Conservation (phyloP, 2,113 vertebrate genomes). For the Cyanoderma ruficeps region DNA sequence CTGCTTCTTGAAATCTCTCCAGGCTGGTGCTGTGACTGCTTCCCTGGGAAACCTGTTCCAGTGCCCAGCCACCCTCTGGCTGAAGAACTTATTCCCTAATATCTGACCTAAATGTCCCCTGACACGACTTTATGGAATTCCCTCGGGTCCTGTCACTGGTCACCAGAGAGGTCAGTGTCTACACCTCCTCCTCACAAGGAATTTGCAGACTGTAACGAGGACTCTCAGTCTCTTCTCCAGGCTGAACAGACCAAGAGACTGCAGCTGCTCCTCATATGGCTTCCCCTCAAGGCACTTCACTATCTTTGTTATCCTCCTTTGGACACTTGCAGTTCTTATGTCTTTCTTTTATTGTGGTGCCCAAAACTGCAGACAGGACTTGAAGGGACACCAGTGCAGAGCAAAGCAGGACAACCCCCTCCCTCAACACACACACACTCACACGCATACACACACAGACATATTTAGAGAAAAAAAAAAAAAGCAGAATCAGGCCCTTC, state of each 20-base stretch:
- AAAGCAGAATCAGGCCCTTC: background rate
- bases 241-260: background rate
- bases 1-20: background rate
- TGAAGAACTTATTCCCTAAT: background rate
- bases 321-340: background rate
- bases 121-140: background rate
- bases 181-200: background rate
- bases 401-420: fast-evolving
- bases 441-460: fast-evolving
- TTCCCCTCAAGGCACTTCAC: background rate
- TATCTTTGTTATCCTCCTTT: background rate
- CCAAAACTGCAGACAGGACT: background rate
- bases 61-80: fast-evolving
- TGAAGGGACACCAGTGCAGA: background rate
- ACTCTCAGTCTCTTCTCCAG: no score
- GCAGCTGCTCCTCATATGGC: background rate
- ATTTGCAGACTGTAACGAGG: no score
- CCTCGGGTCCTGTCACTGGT: background rate
- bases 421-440: background rate
- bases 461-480: background rate
- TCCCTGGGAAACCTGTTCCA: background rate
- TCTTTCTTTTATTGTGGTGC: background rate
- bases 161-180: background rate
- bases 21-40: background rate
- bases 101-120: background rate